Evolutionary conservation across 1,140 invertebrate species (phyloP).

Genomic region (Formica exsecta): DNA sequence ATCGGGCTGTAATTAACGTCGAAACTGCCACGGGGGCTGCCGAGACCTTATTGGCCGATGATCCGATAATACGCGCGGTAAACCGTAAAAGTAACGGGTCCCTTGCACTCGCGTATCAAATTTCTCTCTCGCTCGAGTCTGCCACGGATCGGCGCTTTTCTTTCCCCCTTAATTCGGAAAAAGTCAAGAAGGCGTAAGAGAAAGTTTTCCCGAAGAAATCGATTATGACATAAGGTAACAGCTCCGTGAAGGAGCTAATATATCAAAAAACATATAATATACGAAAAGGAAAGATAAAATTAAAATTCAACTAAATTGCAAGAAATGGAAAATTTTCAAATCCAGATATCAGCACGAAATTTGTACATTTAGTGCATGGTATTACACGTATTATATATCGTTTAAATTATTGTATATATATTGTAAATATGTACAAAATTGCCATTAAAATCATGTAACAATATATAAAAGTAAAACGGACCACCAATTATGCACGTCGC

Average conservation of each 20-base stretch:
- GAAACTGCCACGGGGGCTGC: not conserved
- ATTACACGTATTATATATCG: not conserved
- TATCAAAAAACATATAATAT: not conserved
- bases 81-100: slow-evolving; percentile 60
- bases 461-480: not conserved
- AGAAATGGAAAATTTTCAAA: not conserved
- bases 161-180: slow-evolving; percentile 8
- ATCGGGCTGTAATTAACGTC: slow-evolving; percentile 73
- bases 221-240: slow-evolving; percentile 33
- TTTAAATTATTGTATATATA: not conserved
- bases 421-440: not conserved
- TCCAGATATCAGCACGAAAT: not conserved
- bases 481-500: not conserved
- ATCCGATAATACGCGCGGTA: slow-evolving; percentile 65
- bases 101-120: slow-evolving; percentile 43
- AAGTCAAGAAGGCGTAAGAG: slow-evolving; percentile 24
- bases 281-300: not conserved
- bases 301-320: not conserved
- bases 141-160: slow-evolving; percentile 11
- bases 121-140: slow-evolving; percentile 34
- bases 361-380: too few species aligned
- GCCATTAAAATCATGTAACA: not conserved
- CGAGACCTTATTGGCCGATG: slow-evolving; percentile 68
- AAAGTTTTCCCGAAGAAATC: slow-evolving; percentile 39
- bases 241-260: not conserved